phyloP scores from a whole-genome alignment of 1,140 invertebrate genomes.

The Drosophila sucinea region DNA sequence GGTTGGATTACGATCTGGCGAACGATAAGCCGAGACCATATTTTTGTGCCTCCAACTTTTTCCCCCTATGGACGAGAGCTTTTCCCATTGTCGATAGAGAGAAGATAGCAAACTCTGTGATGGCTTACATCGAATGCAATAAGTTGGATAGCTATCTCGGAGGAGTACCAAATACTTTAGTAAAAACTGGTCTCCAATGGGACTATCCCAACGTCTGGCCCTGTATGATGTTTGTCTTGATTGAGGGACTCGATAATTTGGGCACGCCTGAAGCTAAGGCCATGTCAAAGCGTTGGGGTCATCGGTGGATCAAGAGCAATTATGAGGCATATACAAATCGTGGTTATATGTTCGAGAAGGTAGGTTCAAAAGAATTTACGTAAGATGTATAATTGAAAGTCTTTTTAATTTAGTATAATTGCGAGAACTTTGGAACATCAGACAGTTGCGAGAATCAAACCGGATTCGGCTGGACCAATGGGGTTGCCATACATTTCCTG shows the following conservation, averaged over 20 bases:
- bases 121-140: slow-evolving; percentile 89
- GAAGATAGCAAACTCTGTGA: slow-evolving; percentile 87
- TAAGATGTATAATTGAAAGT: too few relatives aligned
- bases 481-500: slow-evolving; percentile 91
- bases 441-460: slow-evolving; percentile 93
- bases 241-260: slow-evolving; percentile 89
- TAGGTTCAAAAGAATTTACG: slow-evolving; percentile 76
- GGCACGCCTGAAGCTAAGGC: slow-evolving; percentile 86
- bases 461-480: slow-evolving; percentile 98
- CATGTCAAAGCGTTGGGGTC: slow-evolving; percentile 88
- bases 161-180: slow-evolving; percentile 92
- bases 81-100: slow-evolving; percentile 86
- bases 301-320: slow-evolving; percentile 92
- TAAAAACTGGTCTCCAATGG: slow-evolving; percentile 94
- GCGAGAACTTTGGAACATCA: slow-evolving; percentile 86
- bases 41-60: slow-evolving; percentile 93
- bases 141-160: slow-evolving; percentile 85
- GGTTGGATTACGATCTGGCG: slow-evolving; percentile 93
- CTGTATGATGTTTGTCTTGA: slow-evolving; percentile 92
- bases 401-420: slow-evolving; percentile 88
- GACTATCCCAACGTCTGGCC: slow-evolving; percentile 97
- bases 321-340: slow-evolving; percentile 90
- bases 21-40: slow-evolving; percentile 90
- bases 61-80: slow-evolving; percentile 92
- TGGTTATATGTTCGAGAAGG: slow-evolving; percentile 94